Evolutionary conservation across 2,888 invertebrate species (phyloP), one percentile per base, ranked within the genome.

Genomic region (Tipula helvola): DNA sequence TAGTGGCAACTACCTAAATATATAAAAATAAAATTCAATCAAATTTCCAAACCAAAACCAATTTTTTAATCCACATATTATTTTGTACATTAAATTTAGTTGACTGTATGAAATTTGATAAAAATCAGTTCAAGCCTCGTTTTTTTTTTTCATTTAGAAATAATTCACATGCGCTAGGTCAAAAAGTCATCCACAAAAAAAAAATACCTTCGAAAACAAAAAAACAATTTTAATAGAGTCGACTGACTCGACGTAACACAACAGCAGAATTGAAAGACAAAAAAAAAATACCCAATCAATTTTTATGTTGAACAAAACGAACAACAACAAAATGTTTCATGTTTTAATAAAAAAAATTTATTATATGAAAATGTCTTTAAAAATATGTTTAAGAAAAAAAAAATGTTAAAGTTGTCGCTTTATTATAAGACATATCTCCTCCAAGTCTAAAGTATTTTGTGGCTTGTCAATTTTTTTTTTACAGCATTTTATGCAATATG

Each of bases 111-210:
- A 71, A 71, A 71, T 71, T 71, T 71, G 71, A 71, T 71, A 18
- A 71, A 71, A 71, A 28, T 71, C 52, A 57, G n/a, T 57, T 57
- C 71, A 71, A 12, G 71, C 71, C 10, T 28, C 71, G 71, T 3
- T 10, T 10, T 18, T 71, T 52, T 7, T 71, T 2, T 71, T 28
- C 28, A 28, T n/a, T 71, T 71, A 28, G 28, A 10, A 71, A 71
- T 71, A 71, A 71, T 71, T 71, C 71, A 71, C 71, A 71, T 71
- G 71, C 71, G 71, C 71, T 71, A 71, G 71, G 71, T 71, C 71
- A 71, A 28, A 71, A 71, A 71, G 71, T 71, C 71, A 71, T 28
- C 28, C 1, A 71, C 71, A 71, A 18, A 71, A 71, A 71, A 3
- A 28, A 71, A 71, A 71, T 71, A 71, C 71, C 71, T 71, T 71